Evolutionary conservation across 2,888 invertebrate species (phyloP).

Genomic region (Spilarctia lutea): DNA sequence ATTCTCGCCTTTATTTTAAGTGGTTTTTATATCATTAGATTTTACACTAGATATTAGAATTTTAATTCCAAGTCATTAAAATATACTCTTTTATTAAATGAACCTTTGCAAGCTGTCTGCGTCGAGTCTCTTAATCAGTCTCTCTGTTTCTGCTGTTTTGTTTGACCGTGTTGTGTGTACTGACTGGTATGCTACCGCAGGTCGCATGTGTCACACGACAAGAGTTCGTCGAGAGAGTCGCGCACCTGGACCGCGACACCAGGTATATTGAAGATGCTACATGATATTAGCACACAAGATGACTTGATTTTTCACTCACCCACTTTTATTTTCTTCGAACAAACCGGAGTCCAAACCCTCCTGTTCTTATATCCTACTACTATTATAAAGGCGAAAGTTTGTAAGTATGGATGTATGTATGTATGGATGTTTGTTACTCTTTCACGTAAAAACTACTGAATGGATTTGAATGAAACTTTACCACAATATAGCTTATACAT

Average conservation of each 20-base stretch:
- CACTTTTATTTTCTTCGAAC: not conserved
- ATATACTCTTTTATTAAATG: not conserved
- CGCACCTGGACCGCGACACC: slow-evolving; percentile 74
- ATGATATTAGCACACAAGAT: slow-evolving; percentile 49
- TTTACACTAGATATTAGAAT: no score
- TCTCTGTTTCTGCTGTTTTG: not conserved
- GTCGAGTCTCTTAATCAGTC: not conserved
- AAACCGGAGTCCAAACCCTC: no score
- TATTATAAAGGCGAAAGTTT: no score
- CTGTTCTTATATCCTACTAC: no score
- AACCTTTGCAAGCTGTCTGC: not conserved
- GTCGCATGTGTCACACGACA: slow-evolving; percentile 83
- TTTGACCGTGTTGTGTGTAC: not conserved
- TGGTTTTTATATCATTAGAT: no score
- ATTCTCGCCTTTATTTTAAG: no score
- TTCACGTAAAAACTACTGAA: no score
- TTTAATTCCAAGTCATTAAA: not conserved
- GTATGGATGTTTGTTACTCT: no score
- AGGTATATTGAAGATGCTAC: slow-evolving; percentile 64
- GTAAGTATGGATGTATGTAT: no score
- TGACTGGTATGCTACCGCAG: slow-evolving; percentile 65
- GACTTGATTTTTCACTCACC: slow-evolving; percentile 15
- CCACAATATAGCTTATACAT: no score
- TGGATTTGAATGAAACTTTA: no score
- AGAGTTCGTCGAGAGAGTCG: slow-evolving; percentile 73